Percentiles rank a stretch among this genome's conserved stretches.
These are phyloP conservation scores for Brenthis daphne DNA, from an alignment of 2,888 invertebrate genomes.

Conservation along the genomic window DNA sequence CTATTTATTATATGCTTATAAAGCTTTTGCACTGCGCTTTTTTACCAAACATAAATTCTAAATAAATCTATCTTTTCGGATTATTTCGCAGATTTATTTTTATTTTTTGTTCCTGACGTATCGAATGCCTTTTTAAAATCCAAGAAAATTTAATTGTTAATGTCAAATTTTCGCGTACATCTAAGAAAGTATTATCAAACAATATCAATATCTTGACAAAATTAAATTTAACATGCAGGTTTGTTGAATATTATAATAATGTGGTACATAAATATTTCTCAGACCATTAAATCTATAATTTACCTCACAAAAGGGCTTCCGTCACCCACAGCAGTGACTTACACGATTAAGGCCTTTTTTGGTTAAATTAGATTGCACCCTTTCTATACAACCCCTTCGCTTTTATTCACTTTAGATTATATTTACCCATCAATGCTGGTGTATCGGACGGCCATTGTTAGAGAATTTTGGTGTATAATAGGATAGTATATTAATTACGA, in stretches of 20 bases:
- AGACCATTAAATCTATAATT: conserved; percentile 37
- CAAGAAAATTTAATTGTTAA: no score
- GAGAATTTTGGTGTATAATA: conserved; percentile 57
- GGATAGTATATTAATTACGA: conserved; percentile 38
- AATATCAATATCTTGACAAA: conserved; percentile 25
- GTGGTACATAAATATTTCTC: conserved; percentile 16
- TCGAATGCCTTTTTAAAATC: no score
- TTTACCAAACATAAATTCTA: no score
- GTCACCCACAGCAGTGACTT: conserved; percentile 48
- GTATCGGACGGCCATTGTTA: conserved; percentile 53
- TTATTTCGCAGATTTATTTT: no score
- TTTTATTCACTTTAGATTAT: conserved; percentile 51
- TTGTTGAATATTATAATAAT: neutral
- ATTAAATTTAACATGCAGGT: neutral
- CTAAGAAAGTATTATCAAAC: no score
- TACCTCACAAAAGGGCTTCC: conserved; percentile 26
- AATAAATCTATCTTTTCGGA: no score
- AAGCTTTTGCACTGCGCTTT: no score
- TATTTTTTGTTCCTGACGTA: no score
- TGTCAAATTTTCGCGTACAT: no score
- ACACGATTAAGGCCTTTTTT: conserved; percentile 64
- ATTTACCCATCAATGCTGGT: conserved; percentile 47
- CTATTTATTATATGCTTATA: no score
- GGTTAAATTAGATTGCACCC: conserved; percentile 75
- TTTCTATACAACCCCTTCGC: conserved; percentile 60